Evolutionary conservation across 1,140 invertebrate species (phyloP).

Genomic region (Drosophila saltans): DNA sequence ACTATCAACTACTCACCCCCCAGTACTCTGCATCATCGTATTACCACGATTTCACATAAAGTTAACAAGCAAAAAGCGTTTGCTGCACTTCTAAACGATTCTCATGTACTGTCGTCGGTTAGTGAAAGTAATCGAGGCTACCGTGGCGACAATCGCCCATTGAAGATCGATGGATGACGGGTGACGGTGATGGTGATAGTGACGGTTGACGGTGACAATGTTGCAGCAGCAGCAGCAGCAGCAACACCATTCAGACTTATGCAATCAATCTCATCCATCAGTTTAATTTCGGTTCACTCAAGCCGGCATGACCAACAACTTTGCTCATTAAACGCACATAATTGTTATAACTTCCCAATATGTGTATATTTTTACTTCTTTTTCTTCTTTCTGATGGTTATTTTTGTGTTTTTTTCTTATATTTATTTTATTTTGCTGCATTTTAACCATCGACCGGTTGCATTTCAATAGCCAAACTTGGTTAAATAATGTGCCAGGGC

Average conservation of each 20-base stretch:
- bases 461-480: conserved; percentile 78
- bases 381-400: conserved; percentile 4
- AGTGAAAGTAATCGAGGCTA: conserved; percentile 58
- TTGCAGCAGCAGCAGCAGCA: conserved; percentile 32
- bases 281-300: conserved; percentile 12
- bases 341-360: conserved; percentile 56
- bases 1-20: conserved; percentile 54
- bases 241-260: conserved; percentile 41
- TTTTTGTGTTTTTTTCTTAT: background rate
- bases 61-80: conserved; percentile 62
- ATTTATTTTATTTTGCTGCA: conserved; percentile 24
- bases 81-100: conserved; percentile 67
- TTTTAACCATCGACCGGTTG: conserved; percentile 66
- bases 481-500: conserved; percentile 72
- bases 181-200: conserved; percentile 56
- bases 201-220: conserved; percentile 63
- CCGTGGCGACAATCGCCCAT: conserved; percentile 12
- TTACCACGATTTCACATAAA: conserved; percentile 28
- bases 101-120: conserved; percentile 39
- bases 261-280: conserved; percentile 69
- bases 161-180: conserved; percentile 31
- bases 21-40: background rate
- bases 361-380: background rate
- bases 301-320: conserved; percentile 62
- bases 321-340: conserved; percentile 75